phyloP scores from a whole-genome alignment of 1,140 invertebrate species.

The Tetragonula clypearis region DNA sequence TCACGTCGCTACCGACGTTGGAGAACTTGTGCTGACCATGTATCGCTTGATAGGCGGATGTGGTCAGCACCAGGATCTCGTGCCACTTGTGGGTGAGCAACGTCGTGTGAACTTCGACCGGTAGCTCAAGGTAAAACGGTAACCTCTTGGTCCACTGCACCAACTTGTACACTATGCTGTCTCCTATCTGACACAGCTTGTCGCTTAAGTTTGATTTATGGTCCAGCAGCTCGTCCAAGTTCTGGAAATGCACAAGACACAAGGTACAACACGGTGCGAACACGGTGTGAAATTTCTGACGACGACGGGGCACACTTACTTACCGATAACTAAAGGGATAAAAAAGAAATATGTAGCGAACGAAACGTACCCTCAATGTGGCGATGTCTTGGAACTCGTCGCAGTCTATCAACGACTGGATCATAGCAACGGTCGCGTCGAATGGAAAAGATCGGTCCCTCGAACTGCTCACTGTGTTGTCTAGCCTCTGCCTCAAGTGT shows the following conservation, averaged over 20 bases:
- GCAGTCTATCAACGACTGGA: conserved; percentile 94
- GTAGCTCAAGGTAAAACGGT: conserved; percentile 97
- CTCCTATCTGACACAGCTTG: conserved; percentile 96
- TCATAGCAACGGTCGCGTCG: conserved; percentile 92
- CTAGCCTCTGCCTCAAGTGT: conserved; percentile 92
- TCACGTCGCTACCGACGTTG: conserved; percentile 79
- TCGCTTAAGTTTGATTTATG: conserved; percentile 95
- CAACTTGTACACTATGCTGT: conserved; percentile 97
- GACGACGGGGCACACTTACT: no score
- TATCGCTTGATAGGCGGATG: conserved; percentile 96
- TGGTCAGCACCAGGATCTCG: conserved; percentile 96
- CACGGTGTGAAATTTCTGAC: background rate
- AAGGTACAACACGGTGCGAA: background rate
- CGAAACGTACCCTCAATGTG: conserved; percentile 85
- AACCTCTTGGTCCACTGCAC: conserved; percentile 99
- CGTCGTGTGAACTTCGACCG: conserved; percentile 96
- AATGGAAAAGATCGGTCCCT: conserved; percentile 91
- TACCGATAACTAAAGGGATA: no score
- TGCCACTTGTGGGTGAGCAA: conserved; percentile 99
- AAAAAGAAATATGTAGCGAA: background rate
- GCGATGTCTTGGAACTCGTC: conserved; percentile 98
- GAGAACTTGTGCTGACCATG: conserved; percentile 86
- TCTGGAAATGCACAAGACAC: conserved; percentile 81
- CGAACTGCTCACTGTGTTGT: conserved; percentile 92
- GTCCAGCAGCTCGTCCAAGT: conserved; percentile 94